Evolutionary conservation across 1,140 invertebrate species (phyloP), one percentile per base, ranked within the genome.

Genomic region (Mamestra configurata): DNA sequence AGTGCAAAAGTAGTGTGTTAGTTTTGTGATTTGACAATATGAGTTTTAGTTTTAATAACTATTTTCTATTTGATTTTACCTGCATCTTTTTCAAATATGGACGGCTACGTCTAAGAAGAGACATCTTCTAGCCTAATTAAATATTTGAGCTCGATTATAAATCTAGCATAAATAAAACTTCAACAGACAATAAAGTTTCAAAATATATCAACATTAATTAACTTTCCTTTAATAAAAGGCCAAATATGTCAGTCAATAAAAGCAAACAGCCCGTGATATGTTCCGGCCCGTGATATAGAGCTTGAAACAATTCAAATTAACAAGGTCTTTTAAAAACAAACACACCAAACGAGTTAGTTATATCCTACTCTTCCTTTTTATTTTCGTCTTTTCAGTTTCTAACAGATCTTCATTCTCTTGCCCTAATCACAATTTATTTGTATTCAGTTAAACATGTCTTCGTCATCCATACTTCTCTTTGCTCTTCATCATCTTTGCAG

Each of bases 321-420:
- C 55, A 59, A 59, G 55, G 55, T 59, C 55, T 11, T 59, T 59
- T 24, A 11, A 59, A n/a, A 20, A 59, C 24, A 27, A 31, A 24
- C 27, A 59, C 24, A 15, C 55, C 4, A 31, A 59, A 22, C n/a
- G 24, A 57, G 53, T 13, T 27, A 13, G 4, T 6, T 20, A 53
- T 18, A 20, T 53, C 8, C n/a, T n/a, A n/a, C n/a, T n/a, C n/a
- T n/a, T n/a, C n/a, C n/a, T n/a, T n/a, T n/a, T n/a, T n/a, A n/a
- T n/a, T n/a, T n/a, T n/a, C n/a, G n/a, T n/a, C n/a, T n/a, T n/a
- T n/a, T n/a, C n/a, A n/a, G n/a, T n/a, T n/a, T n/a, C n/a, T n/a
- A n/a, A n/a, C n/a, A n/a, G n/a, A n/a, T n/a, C n/a, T n/a, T n/a
- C n/a, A n/a, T n/a, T n/a, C n/a, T n/a, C n/a, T n/a, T n/a, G n/a